Conservation (phyloP, 1,140 invertebrate genomes). For the Teleopsis dalmanni region DNA sequence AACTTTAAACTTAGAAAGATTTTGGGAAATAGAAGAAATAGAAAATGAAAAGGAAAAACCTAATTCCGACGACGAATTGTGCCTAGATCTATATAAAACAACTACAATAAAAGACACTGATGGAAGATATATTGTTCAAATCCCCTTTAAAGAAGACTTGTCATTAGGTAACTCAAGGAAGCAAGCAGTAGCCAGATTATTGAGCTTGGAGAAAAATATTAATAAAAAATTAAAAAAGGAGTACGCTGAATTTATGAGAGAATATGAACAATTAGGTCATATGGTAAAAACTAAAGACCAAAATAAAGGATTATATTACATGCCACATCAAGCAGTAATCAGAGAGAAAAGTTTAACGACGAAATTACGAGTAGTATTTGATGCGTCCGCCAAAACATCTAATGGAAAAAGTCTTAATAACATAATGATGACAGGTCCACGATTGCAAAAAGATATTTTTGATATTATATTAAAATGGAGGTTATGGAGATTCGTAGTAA, state of each 20-base stretch:
- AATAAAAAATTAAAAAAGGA: neutral
- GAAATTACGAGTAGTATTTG: slow-evolving; percentile 28
- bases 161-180: neutral
- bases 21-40: slow-evolving; percentile 4
- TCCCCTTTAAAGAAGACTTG: slow-evolving; percentile 5
- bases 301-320: slow-evolving; percentile 2
- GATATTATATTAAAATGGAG: slow-evolving; percentile 35
- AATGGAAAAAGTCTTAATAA: slow-evolving; percentile 30
- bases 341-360: slow-evolving; percentile 15
- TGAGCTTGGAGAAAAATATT: neutral
- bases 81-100: neutral
- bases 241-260: slow-evolving; percentile 5
- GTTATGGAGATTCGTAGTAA: slow-evolving; percentile 22
- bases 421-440: slow-evolving; percentile 29
- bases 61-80: neutral
- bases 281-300: slow-evolving; percentile 6
- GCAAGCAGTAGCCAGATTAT: neutral
- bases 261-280: slow-evolving; percentile 6
- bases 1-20: neutral
- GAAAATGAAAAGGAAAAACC: neutral
- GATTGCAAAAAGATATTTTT: slow-evolving; percentile 30
- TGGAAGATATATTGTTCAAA: neutral
- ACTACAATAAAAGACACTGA: neutral
- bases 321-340: slow-evolving; percentile 11
- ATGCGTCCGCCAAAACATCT: slow-evolving; percentile 20